A percentile compares a stretch with the other conserved stretches of the same genome.
These are phyloP conservation scores for Molossus molossus DNA, from an alignment of 2,797 vertebrate genomes.

Conservation along the genomic window DNA sequence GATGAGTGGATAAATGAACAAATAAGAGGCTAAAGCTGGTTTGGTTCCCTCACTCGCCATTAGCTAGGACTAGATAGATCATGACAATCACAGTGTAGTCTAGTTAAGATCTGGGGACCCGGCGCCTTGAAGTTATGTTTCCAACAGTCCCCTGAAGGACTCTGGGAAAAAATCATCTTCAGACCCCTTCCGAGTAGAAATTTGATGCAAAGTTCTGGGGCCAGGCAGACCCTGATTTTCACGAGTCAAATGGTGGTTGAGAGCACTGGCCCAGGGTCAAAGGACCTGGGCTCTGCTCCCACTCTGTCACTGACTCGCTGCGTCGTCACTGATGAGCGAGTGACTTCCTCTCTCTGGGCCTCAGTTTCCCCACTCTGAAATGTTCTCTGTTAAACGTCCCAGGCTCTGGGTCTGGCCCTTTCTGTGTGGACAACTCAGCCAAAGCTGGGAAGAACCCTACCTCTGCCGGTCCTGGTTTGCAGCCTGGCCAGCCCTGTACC, in stretches of 20 bases:
- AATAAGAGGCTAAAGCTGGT: background rate
- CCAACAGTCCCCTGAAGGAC: background rate
- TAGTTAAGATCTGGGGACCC: background rate
- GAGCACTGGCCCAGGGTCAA: background rate
- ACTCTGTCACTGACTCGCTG: background rate
- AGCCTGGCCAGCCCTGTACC: background rate
- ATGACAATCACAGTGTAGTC: background rate
- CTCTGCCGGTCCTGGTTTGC: background rate
- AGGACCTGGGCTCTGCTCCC: background rate
- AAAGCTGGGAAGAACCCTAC: background rate
- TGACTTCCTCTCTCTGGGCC: background rate
- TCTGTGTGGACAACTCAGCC: background rate
- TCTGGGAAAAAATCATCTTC: background rate
- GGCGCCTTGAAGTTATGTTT: background rate
- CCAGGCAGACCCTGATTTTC: background rate
- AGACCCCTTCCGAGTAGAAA: background rate
- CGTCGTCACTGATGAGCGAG: fast-evolving
- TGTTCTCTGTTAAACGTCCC: background rate
- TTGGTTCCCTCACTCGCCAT: background rate
- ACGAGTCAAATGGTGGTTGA: fast-evolving
- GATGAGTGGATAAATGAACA: background rate
- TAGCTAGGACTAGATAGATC: background rate
- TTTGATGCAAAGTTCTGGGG: background rate
- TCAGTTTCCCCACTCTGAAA: background rate
- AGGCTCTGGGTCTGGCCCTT: background rate